Evolutionary conservation across 2,888 invertebrate genomes (phyloP).

Genomic region (Adela reaumurella): DNA sequence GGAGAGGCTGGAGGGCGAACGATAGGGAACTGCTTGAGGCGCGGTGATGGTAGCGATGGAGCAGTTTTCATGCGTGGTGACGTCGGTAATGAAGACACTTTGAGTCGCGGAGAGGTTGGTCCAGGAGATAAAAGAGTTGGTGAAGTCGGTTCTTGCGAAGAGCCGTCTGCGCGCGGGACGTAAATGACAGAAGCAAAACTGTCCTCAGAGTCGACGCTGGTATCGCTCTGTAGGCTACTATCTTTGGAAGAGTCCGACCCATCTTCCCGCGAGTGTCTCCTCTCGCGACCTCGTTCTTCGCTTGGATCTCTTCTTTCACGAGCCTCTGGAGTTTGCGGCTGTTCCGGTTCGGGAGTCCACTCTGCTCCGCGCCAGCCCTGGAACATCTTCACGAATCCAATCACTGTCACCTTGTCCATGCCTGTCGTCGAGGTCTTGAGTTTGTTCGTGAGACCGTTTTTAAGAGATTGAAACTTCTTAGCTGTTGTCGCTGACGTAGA

Average conservation of each 20-base stretch:
- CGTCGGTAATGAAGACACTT: conserved; percentile 71
- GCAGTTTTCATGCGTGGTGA: conserved; percentile 72
- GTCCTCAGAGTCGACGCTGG: conserved; percentile 91
- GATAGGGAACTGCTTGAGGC: conserved; percentile 62
- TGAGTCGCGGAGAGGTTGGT: conserved; percentile 59
- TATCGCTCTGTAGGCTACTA: conserved; percentile 88
- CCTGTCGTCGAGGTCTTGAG: conserved; percentile 80
- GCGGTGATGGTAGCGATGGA: conserved; percentile 63
- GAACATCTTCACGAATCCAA: conserved; percentile 77
- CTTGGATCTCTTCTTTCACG: conserved; percentile 23
- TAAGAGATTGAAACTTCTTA: conserved; percentile 73
- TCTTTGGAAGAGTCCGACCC: conserved; percentile 87
- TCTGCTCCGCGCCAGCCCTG: conserved; percentile 74
- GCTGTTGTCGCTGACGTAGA: conserved; percentile 66
- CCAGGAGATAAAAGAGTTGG: conserved; percentile 60
- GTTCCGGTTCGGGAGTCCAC: conserved; percentile 31
- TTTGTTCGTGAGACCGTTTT: conserved; percentile 79
- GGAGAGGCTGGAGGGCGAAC: conserved; percentile 60
- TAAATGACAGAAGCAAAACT: conserved; percentile 92
- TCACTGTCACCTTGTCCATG: conserved; percentile 80
- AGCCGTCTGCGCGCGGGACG: conserved; percentile 76
- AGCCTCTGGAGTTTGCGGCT: conserved; percentile 19
- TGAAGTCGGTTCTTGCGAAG: conserved; percentile 49
- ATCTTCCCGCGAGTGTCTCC: conserved; percentile 80
- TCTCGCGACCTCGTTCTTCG: conserved; percentile 55